Evolutionary conservation across 2,797 vertebrate species (phyloP).

Genomic region (Silurus aristotelis): DNA sequence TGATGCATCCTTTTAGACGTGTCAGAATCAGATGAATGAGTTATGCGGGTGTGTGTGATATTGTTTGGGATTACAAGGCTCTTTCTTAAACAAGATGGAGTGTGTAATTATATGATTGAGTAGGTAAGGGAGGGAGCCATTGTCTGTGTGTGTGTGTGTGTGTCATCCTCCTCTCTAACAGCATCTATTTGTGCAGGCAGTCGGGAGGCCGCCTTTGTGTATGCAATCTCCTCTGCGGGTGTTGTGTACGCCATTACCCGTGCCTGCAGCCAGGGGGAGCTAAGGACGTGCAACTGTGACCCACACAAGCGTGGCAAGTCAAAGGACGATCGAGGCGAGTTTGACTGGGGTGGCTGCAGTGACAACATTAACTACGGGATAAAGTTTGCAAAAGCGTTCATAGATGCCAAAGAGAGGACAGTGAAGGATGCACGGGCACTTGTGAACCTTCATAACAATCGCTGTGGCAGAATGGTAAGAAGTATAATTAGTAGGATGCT

Average conservation of each 20-base stretch:
- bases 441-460: constrained; percentile 99
- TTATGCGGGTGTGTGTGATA: constrained; percentile 41
- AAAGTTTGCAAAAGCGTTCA: constrained; percentile 92
- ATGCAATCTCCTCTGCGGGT: constrained; percentile 95
- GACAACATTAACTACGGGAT: constrained; percentile 98
- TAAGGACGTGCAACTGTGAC: constrained; percentile 91
- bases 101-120: constrained; percentile 38
- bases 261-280: constrained; percentile 95
- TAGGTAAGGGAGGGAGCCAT: constrained; percentile 23
- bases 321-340: constrained; percentile 87
- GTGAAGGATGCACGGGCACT: constrained; percentile 93
- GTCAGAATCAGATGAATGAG: constrained; percentile 36
- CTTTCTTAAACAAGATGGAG: constrained; percentile 40
- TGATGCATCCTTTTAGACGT: constrained; percentile 28
- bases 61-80: constrained; percentile 42
- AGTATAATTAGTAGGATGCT: neutral
- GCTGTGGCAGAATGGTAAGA: constrained; percentile 92
- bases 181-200: constrained; percentile 78
- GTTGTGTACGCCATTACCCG: constrained; percentile 95
- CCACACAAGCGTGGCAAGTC: constrained; percentile 87
- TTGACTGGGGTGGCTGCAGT: constrained; percentile 97
- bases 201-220: constrained; percentile 95
- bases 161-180: constrained; percentile 29
- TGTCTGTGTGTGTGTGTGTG: constrained; percentile 31
- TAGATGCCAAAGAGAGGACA: constrained; percentile 94